Conservation (phyloP, 2,888 invertebrate species). For the Rhingia rostrata region DNA sequence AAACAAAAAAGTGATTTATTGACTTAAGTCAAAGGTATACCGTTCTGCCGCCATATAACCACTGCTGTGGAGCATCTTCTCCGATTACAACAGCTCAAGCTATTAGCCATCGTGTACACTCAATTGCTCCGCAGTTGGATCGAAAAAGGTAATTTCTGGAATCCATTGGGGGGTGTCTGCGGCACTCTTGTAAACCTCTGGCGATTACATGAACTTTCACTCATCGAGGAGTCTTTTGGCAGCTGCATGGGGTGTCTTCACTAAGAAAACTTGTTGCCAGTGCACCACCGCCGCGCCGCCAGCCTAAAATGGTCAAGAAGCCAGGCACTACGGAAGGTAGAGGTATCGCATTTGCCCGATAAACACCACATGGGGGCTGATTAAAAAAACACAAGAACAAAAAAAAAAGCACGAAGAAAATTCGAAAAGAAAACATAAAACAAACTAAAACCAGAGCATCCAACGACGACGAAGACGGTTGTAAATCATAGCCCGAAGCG, state of each 20-base stretch:
- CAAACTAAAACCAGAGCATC: constrained; percentile 66
- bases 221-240: constrained; percentile 63
- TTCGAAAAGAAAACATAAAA: constrained; percentile 51
- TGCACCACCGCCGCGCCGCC: not conserved
- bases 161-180: constrained; percentile 57
- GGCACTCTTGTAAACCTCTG: constrained; percentile 61
- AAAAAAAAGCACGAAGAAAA: constrained; percentile 2
- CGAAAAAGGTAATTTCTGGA: constrained; percentile 61
- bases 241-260: constrained; percentile 50
- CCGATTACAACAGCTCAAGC: constrained; percentile 47
- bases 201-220: constrained; percentile 72
- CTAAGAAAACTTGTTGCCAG: not conserved
- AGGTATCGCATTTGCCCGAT: constrained; percentile 58
- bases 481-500: constrained; percentile 64
- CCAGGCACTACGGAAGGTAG: constrained; percentile 25
- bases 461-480: constrained; percentile 46
- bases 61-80: constrained; percentile 29
- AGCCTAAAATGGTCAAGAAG: constrained; percentile 53
- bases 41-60: constrained; percentile 13
- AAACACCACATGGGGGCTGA: constrained; percentile 69
- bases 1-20: constrained; percentile 51
- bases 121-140: constrained; percentile 58
- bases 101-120: constrained; percentile 62
- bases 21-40: constrained; percentile 30
- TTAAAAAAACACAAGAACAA: constrained; percentile 4